Conservation (phyloP, 1,140 invertebrate species). For the Drosophila tristis region DNA sequence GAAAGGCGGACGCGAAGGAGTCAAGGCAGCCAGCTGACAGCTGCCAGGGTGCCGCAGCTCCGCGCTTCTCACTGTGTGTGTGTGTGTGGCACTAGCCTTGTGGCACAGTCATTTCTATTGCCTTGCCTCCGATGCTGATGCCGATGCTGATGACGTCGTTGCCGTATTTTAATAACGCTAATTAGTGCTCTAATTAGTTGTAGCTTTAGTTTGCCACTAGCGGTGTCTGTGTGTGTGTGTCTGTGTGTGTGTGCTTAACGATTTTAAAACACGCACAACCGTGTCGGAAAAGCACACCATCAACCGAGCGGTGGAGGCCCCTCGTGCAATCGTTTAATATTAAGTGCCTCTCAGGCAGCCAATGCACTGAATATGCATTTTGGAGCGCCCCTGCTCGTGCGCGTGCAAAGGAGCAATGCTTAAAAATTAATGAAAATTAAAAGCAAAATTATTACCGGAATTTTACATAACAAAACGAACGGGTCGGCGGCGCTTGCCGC, state of each 20-base stretch:
- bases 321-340: constrained; percentile 49
- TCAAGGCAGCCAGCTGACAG: constrained; percentile 32
- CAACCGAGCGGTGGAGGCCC: neutral
- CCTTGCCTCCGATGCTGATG: constrained; percentile 31
- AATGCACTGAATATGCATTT: constrained; percentile 32
- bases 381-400: constrained; percentile 12
- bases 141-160: constrained; percentile 37
- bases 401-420: constrained; percentile 47
- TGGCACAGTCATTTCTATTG: constrained; percentile 34
- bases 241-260: constrained; percentile 35
- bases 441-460: constrained; percentile 65
- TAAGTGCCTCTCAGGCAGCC: constrained; percentile 36
- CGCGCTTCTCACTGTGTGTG: neutral
- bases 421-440: constrained; percentile 73
- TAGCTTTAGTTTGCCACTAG: constrained; percentile 56
- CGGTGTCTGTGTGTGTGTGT: constrained; percentile 18
- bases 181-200: constrained; percentile 80
- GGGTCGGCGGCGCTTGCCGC: neutral
- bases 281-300: neutral
- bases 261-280: constrained; percentile 53
- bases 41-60: constrained; percentile 33
- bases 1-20: constrained; percentile 34
- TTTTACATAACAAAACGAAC: constrained; percentile 71
- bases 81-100: neutral
- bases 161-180: constrained; percentile 80